Evolutionary conservation across 2,113 vertebrate species (phyloP).

Genomic region (Ictalurus furcatus): DNA sequence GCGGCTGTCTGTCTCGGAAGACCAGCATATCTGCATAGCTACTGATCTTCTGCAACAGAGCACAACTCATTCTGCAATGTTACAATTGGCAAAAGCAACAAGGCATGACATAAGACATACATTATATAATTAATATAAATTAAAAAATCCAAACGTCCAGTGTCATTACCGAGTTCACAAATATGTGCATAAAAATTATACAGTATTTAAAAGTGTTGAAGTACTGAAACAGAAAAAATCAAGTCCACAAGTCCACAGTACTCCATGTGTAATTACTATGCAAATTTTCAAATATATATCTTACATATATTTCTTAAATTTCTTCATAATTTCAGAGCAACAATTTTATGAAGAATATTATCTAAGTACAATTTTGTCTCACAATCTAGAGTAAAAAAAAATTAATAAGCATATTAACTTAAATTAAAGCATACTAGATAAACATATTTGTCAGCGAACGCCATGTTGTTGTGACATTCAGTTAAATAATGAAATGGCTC

Average conservation of each 20-base stretch:
- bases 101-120: not conserved
- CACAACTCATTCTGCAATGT: not conserved
- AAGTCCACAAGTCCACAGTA: not conserved
- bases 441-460: constrained; percentile 27
- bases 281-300: not conserved
- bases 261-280: not conserved
- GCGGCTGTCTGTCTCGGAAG: not conserved
- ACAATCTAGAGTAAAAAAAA: not conserved
- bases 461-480: not conserved
- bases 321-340: not conserved
- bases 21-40: not conserved
- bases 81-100: not conserved
- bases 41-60: not conserved
- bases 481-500: not conserved
- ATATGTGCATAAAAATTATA: not conserved
- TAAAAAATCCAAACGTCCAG: not conserved
- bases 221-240: not conserved
- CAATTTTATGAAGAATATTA: not conserved
- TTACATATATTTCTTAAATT: not conserved
- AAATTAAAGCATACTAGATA: constrained; percentile 3
- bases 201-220: not conserved
- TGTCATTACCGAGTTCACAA: not conserved
- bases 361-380: not conserved
- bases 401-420: not conserved
- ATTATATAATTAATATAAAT: not conserved